These are phyloP conservation scores for Rhynchophorus ferrugineus DNA, from an alignment of 1,140 invertebrate species.

Conservation along the genomic window DNA sequence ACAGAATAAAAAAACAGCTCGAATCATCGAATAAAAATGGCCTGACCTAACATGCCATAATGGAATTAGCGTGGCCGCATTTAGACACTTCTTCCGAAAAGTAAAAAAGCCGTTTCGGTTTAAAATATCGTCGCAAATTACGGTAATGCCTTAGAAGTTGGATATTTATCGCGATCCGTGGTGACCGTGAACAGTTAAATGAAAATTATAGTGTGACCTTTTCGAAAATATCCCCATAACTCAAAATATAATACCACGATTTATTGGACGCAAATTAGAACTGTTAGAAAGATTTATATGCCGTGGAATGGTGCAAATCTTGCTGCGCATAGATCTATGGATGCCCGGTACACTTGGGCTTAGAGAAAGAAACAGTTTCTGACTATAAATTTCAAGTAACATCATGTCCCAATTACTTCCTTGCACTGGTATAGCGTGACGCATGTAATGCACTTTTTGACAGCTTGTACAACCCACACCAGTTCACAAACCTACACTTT, in stretches of 20 bases:
- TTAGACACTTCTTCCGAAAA: conserved; percentile 3
- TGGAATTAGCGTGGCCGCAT: neutral
- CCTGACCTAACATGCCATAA: neutral
- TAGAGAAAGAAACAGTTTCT: conserved; percentile 26
- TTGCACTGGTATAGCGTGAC: conserved; percentile 36
- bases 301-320: conserved; percentile 24
- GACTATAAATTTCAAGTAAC: conserved; percentile 38
- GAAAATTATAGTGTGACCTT: conserved; percentile 28
- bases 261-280: conserved; percentile 35
- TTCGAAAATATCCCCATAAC: conserved; percentile 27
- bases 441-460: conserved; percentile 29
- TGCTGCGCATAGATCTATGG: conserved; percentile 19
- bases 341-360: conserved; percentile 11
- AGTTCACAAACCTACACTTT: conserved; percentile 5
- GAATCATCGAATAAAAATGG: neutral
- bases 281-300: conserved; percentile 33
- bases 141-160: conserved; percentile 18
- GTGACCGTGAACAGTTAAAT: conserved; percentile 27
- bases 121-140: conserved; percentile 23
- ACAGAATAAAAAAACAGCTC: neutral
- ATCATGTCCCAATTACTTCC: conserved; percentile 40
- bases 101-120: conserved; percentile 5
- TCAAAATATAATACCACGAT: conserved; percentile 30
- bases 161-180: conserved; percentile 23
- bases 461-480: conserved; percentile 13